Percentiles rank a stretch among this genome's conserved stretches.
These are phyloP conservation scores for Echinarachnius parma DNA, from an alignment of 53 echinoderm and acorn worm genomes.

Conservation along the genomic window DNA sequence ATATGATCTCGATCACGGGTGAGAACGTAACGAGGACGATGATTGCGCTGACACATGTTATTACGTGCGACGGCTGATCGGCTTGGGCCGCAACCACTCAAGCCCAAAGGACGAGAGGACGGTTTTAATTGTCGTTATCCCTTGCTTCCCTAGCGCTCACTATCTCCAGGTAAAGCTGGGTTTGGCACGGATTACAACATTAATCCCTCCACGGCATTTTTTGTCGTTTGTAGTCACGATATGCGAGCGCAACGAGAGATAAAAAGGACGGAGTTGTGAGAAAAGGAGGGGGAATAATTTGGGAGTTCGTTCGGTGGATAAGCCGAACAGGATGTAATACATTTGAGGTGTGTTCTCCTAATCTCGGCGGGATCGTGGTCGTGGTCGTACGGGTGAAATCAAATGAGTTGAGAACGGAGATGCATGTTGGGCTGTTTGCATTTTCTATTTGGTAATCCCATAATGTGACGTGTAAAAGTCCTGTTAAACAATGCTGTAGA, in stretches of 20 bases:
- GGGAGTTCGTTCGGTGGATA: constrained; percentile 1
- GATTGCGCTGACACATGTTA: constrained; percentile 23
- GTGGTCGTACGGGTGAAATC: constrained; percentile 29
- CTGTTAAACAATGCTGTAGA: too few species aligned
- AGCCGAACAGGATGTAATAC: constrained; percentile 37
- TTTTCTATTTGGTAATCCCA: constrained; percentile 44
- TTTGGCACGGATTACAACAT: constrained; percentile 29
- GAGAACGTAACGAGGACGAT: too few species aligned
- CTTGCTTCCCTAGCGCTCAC: background rate
- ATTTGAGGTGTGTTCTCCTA: constrained; percentile 42
- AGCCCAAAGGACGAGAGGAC: constrained; percentile 14
- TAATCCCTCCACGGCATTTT: constrained; percentile 23
- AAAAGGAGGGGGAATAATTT: constrained; percentile 3
- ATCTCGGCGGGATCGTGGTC: constrained; percentile 10
- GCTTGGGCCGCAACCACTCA: background rate
- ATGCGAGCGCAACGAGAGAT: background rate
- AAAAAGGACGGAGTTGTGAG: background rate
- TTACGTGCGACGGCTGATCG: constrained; percentile 19
- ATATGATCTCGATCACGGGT: too few species aligned
- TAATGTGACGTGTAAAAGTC: too few species aligned
- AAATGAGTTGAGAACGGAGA: too few species aligned
- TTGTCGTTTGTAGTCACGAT: constrained; percentile 21
- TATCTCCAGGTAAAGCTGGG: constrained; percentile 42
- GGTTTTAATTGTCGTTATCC: constrained; percentile 14
- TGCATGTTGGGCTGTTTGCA: background rate